Evolutionary conservation across 2,888 invertebrate genomes (phyloP).

Genomic region (Pyrrhia umbra): DNA sequence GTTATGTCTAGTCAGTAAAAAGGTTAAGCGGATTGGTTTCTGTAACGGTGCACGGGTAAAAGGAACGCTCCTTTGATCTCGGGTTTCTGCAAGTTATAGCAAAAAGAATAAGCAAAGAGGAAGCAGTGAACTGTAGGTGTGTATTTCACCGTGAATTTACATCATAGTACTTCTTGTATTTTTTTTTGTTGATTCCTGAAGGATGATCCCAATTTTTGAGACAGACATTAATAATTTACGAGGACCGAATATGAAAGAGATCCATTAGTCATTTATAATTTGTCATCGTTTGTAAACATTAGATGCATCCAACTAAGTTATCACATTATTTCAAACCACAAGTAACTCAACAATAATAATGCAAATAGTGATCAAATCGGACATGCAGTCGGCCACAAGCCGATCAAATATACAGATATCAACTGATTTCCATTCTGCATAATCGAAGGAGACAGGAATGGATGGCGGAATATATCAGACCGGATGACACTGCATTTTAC

Average conservation of each 20-base stretch:
- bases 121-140: constrained; percentile 30
- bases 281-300: not conserved
- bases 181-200: too few species aligned
- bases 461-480: constrained; percentile 46
- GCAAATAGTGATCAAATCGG: constrained; percentile 29
- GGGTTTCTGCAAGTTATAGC: constrained; percentile 19
- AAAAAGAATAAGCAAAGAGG: constrained; percentile 16
- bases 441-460: constrained; percentile 47
- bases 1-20: constrained; percentile 17
- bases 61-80: constrained; percentile 42
- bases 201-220: too few species aligned
- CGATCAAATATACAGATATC: constrained; percentile 51
- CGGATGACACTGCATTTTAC: constrained; percentile 56
- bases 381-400: constrained; percentile 31
- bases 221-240: too few species aligned
- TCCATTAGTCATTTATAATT: too few species aligned
- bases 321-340: not conserved
- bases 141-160: constrained; percentile 31
- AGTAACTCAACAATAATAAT: constrained; percentile 9
- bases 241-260: too few species aligned
- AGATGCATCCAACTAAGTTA: not conserved
- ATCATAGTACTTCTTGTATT: too few species aligned
- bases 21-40: constrained; percentile 17
- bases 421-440: constrained; percentile 56
- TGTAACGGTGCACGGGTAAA: constrained; percentile 19